These are phyloP conservation scores for Pseudochaenichthys georgianus DNA, from an alignment of 2,797 vertebrate genomes.

Conservation along the genomic window DNA sequence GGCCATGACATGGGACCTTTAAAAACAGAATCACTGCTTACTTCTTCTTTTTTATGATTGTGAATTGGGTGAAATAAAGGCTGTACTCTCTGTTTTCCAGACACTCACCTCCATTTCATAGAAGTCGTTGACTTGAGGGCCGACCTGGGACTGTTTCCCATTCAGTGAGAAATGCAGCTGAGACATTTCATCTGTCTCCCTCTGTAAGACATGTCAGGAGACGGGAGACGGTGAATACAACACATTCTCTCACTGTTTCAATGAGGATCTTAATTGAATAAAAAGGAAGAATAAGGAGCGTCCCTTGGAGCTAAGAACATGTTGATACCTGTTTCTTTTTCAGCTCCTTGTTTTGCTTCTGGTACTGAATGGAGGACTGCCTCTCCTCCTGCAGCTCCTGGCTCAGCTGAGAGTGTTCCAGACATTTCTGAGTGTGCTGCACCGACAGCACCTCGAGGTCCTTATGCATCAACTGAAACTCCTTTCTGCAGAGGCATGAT, in stretches of 20 bases:
- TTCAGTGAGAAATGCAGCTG: conserved; percentile 84
- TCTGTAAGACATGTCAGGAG: conserved; percentile 49
- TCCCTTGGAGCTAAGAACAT: not conserved
- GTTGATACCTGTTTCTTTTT: conserved; percentile 88
- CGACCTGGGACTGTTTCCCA: conserved; percentile 80
- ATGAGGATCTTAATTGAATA: not conserved
- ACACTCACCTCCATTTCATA: conserved; percentile 90
- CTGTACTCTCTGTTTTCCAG: not conserved
- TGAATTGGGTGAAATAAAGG: not conserved
- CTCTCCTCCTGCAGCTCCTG: conserved; percentile 91
- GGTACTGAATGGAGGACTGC: conserved; percentile 87
- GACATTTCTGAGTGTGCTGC: conserved; percentile 95
- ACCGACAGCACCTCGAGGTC: conserved; percentile 93
- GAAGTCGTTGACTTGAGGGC: conserved; percentile 85
- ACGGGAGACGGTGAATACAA: not conserved
- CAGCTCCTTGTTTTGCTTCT: conserved; percentile 92
- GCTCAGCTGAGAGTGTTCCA: conserved; percentile 92
- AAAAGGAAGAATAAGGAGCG: not conserved
- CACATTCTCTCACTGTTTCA: not conserved
- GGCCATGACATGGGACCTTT: too few relatives aligned
- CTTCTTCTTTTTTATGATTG: not conserved
- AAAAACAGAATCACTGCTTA: not conserved
- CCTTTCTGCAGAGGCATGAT: conserved; percentile 83
- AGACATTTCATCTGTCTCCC: conserved; percentile 88
- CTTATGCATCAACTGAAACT: conserved; percentile 90